These are phyloP conservation scores for Orchesella flavescens DNA, from an alignment of 2,888 invertebrate genomes.

Conservation along the genomic window DNA sequence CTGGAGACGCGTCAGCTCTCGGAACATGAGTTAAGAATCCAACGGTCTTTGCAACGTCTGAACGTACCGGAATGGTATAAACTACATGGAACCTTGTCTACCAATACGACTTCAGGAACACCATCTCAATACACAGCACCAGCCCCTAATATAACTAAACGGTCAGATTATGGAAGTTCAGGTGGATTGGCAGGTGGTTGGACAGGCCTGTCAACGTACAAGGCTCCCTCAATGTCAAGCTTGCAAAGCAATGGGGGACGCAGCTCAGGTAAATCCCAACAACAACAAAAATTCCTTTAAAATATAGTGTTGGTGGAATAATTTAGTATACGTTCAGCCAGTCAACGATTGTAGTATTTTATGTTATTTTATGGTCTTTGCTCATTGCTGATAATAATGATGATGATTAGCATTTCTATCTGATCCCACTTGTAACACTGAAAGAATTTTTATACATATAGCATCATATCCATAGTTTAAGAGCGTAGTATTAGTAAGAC, in stretches of 20 bases:
- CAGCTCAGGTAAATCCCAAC: conserved; percentile 62
- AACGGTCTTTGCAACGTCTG: conserved; percentile 92
- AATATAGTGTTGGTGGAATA: too few relatives aligned
- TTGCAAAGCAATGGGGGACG: conserved; percentile 71
- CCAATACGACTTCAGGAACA: conserved; percentile 61
- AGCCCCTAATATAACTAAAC: conserved; percentile 61
- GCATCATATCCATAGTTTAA: too few relatives aligned
- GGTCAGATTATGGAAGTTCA: conserved; percentile 77
- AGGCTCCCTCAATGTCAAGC: conserved; percentile 85
- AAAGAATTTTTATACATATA: background rate
- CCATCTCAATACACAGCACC: conserved; percentile 36
- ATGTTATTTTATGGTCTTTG: background rate
- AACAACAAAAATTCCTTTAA: too few relatives aligned
- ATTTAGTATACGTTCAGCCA: too few relatives aligned
- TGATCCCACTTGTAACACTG: too few relatives aligned
- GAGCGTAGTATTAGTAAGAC: too few relatives aligned
- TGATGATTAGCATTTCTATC: background rate
- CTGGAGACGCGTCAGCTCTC: conserved; percentile 88
- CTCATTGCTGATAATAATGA: background rate
- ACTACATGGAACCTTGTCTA: conserved; percentile 79
- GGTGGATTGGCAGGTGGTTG: conserved; percentile 76
- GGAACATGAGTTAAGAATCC: conserved; percentile 94
- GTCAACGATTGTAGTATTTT: too few relatives aligned
- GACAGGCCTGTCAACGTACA: conserved; percentile 81
- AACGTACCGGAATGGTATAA: conserved; percentile 97